These are phyloP conservation scores for Sminthopsis crassicaudata DNA, from an alignment of 2,113 vertebrate species.

Conservation along the genomic window DNA sequence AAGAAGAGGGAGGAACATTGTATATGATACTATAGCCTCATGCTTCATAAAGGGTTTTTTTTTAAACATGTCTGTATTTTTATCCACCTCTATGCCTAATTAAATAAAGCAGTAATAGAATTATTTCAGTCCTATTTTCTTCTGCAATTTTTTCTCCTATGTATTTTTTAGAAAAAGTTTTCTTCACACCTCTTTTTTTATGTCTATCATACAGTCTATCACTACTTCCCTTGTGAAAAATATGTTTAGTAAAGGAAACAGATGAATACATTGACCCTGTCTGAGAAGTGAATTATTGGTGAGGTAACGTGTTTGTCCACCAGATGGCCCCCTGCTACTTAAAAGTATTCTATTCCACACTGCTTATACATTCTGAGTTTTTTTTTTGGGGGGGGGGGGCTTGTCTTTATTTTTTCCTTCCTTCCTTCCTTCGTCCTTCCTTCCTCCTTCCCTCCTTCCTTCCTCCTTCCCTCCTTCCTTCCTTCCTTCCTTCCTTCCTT, in stretches of 20 bases:
- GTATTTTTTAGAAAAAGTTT: background rate
- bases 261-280: background rate
- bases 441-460: too few relatives aligned
- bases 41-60: background rate
- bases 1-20: background rate
- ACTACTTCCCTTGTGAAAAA: background rate
- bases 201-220: background rate
- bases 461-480: too few relatives aligned
- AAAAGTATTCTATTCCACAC: background rate
- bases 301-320: background rate
- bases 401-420: too few relatives aligned
- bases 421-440: too few relatives aligned
- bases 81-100: background rate
- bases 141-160: background rate
- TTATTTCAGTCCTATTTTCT: background rate
- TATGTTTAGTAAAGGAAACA: background rate
- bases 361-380: background rate
- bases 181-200: background rate
- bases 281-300: background rate
- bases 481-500: too few relatives aligned
- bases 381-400: too few relatives aligned
- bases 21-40: background rate
- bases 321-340: background rate
- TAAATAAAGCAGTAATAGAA: background rate
- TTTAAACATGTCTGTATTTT: background rate